Evolutionary conservation across 2,113 vertebrate genomes (phyloP).

Genomic region (Cyprinodon tularosa): DNA sequence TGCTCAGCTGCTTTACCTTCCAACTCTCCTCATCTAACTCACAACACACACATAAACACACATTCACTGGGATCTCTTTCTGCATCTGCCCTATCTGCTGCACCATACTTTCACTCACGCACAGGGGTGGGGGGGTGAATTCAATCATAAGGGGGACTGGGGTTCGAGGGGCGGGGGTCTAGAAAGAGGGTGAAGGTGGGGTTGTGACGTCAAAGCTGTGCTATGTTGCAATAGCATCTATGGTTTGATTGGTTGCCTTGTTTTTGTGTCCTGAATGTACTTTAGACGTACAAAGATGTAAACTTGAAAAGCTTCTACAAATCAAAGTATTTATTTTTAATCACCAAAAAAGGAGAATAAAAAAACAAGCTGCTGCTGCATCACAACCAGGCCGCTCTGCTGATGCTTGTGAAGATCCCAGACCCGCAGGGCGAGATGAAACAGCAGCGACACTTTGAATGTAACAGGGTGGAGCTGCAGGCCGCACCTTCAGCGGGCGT

Average conservation of each 20-base stretch:
- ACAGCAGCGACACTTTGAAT: conserved; percentile 56
- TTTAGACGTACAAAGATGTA: conserved; percentile 40
- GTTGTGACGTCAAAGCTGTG: conserved; percentile 1
- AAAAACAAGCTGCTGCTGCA: conserved; percentile 37
- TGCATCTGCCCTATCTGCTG: conserved; percentile 39
- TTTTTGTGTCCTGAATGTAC: conserved; percentile 70
- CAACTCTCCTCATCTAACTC: conserved; percentile 6
- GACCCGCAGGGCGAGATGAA: not conserved
- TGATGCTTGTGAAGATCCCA: conserved; percentile 16
- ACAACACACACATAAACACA: conserved; percentile 13
- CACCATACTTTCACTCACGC: conserved; percentile 17
- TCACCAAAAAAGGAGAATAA: conserved; percentile 10
- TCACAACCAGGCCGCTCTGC: not conserved
- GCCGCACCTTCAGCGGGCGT: conserved; percentile 33
- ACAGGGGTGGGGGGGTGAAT: conserved; percentile 3
- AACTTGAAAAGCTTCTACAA: conserved; percentile 31
- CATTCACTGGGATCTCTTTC: conserved; percentile 9
- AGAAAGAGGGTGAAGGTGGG: not conserved
- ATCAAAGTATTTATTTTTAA: conserved; percentile 35
- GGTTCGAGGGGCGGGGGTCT: not conserved
- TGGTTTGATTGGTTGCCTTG: conserved; percentile 61
- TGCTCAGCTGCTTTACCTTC: conserved; percentile 13
- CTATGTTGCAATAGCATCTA: conserved; percentile 33
- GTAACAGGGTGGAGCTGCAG: conserved; percentile 50
- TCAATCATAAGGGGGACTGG: not conserved